A percentile compares a stretch with the other conserved stretches of the same genome.
phyloP scores from a whole-genome alignment of 2,888 invertebrate species.

The Girardia tigrina region DNA sequence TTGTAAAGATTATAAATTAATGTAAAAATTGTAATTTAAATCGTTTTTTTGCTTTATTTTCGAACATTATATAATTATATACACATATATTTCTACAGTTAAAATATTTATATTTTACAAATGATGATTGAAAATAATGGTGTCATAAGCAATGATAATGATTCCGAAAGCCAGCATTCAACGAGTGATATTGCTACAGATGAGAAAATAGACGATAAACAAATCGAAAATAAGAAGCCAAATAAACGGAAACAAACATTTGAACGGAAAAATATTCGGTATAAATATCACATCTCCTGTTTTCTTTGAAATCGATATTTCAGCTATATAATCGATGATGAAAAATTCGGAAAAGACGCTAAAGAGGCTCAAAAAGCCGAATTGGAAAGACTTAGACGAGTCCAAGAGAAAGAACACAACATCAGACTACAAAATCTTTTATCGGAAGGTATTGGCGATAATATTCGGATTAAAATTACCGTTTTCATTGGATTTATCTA shows the following conservation, averaged over 20 bases:
- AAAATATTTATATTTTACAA: background rate
- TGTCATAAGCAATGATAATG: background rate
- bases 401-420: conserved; percentile 50
- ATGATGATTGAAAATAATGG: background rate
- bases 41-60: too few species aligned
- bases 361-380: conserved; percentile 80
- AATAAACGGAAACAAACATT: background rate
- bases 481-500: too few species aligned
- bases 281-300: background rate
- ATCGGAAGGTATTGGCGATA: background rate
- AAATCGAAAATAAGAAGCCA: background rate
- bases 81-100: background rate
- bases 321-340: conserved; percentile 61
- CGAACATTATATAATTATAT: background rate
- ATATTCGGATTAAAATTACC: too few species aligned
- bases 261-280: background rate
- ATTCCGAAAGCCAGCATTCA: background rate
- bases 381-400: conserved; percentile 58
- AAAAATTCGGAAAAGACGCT: conserved; percentile 77
- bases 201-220: background rate
- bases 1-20: too few species aligned
- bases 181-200: background rate
- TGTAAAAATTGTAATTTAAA: too few species aligned
- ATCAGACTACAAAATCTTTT: background rate
- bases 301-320: background rate